Base-by-base conservation (phyloP, 2,797 vertebrate species). In the Sebastes paucispinis region DNA sequence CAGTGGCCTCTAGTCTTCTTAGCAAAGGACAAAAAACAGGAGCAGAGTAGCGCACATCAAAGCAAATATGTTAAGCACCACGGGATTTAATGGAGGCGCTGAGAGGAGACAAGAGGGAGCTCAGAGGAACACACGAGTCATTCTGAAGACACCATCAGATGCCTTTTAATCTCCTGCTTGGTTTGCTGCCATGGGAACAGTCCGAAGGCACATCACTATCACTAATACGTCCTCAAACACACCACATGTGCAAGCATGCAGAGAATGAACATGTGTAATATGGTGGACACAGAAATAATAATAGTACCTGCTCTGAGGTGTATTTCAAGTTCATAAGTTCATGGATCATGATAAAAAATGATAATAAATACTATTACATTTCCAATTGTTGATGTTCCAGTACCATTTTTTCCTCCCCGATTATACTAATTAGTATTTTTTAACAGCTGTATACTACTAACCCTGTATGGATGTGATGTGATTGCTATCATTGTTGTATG, bases 41-140 rank as follows among this genome's bases (percentile, higher is more conserved):
- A 77, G 52, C 36, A 80, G 85, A 88, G 88, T 88, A 93, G 85
- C 80, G 62, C 54, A 94, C 93, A 93, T 95, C 91, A 95, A 95
- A 95, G 94, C 86, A 92, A 93, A 87, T 91, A 94, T 90, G 91
- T 92, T 88, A 90, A 94, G 85, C 90, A 69, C 75, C 84, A 64
- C 20, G 43, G 79, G 88, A 94, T 94, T 94, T 91, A 91, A 67
- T 34, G 20, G 69, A 85, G 78, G 76, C 10, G 20, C 70, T 29
- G 63, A 75, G 82, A 65, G 59, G 70, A 83, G 81, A 54, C 32
- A n/a, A 27, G 12, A 27, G 64, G 34, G 80, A 79, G 67, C 63
- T 73, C 55, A 83, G 75, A 83, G 77, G 43, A 81, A 70, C 72
- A 85, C 20, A 70, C 29, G 25, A 85, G 91, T 67, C 84, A 69